phyloP scores from a whole-genome alignment of 2,888 invertebrate genomes.

The Polymixis flavicincta region DNA sequence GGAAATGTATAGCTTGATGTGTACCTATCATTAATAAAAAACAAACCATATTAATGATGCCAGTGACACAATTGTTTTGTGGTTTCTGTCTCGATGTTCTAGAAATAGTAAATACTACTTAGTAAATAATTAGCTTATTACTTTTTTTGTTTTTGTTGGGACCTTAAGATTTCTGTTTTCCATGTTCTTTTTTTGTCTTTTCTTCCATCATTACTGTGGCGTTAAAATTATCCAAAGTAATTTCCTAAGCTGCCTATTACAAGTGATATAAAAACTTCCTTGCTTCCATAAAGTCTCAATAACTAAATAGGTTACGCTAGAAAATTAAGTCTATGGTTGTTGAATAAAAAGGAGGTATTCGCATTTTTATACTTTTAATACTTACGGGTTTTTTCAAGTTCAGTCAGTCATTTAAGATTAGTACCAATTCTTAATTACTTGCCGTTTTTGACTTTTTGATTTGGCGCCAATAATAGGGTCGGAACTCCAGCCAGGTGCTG shows the following conservation, averaged over 20 bases:
- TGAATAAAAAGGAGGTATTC: conserved; percentile 43
- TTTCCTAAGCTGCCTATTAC: conserved; percentile 14
- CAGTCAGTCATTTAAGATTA: conserved; percentile 26
- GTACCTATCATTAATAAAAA: not conserved
- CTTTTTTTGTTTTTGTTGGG: conserved; percentile 3
- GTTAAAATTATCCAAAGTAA: conserved; percentile 12
- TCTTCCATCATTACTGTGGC: conserved; percentile 17
- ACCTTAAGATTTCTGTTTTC: not conserved
- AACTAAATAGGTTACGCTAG: conserved; percentile 49
- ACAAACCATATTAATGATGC: not conserved
- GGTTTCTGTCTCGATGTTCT: conserved; percentile 32
- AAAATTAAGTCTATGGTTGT: conserved; percentile 33
- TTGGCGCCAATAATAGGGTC: conserved; percentile 14
- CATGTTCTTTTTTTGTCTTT: not conserved
- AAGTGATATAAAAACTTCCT: conserved; percentile 1
- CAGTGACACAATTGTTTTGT: conserved; percentile 15
- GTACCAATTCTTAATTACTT: not conserved
- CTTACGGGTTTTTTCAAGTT: conserved; percentile 55
- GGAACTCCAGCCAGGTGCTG: conserved; percentile 9
- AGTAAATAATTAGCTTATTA: conserved; percentile 16
- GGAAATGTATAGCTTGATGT: too few relatives aligned
- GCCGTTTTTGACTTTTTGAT: not conserved
- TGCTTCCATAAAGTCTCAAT: conserved; percentile 7
- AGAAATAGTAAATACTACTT: conserved; percentile 29
- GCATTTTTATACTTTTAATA: conserved; percentile 44